A percentile compares a stretch with the other conserved stretches of the same genome.
phyloP scores from a whole-genome alignment of 1,140 invertebrate species.

The Drosophila seguyi region DNA sequence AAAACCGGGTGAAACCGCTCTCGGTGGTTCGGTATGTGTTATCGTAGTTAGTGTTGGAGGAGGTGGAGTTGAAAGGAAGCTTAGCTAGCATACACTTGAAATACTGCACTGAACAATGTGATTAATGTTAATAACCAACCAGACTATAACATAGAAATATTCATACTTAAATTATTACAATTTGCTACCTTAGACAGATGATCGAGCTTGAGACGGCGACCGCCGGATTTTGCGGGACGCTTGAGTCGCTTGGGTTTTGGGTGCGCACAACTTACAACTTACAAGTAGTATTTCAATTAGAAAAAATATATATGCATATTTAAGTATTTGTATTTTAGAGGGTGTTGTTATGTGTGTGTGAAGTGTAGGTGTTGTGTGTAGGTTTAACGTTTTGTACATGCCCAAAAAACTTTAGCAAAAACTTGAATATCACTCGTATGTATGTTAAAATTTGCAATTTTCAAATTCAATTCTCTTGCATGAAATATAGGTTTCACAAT shows the following conservation, averaged over 20 bases:
- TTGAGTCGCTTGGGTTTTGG: conserved; percentile 31
- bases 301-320: conserved; percentile 49
- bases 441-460: conserved; percentile 63
- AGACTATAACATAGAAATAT: conserved; percentile 54
- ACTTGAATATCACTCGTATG: conserved; percentile 60
- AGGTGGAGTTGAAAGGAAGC: conserved; percentile 3
- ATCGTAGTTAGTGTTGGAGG: conserved; percentile 17
- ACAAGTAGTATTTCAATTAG: conserved; percentile 49
- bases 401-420: conserved; percentile 55
- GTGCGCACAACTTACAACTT: conserved; percentile 34
- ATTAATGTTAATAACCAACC: conserved; percentile 55
- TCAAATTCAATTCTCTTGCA: conserved; percentile 82
- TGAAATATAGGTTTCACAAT: conserved; percentile 71
- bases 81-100: conserved; percentile 48
- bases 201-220: conserved; percentile 48
- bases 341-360: conserved; percentile 10
- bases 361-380: conserved; percentile 14
- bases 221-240: background rate
- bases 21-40: conserved; percentile 45
- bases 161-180: conserved; percentile 56
- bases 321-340: conserved; percentile 24
- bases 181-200: conserved; percentile 46
- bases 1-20: conserved; percentile 48
- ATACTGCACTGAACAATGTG: conserved; percentile 54
- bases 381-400: conserved; percentile 55